Evolutionary conservation across 1,140 invertebrate genomes (phyloP), one percentile per base, ranked within the genome.

Genomic region (Rhynchophorus ferrugineus): DNA sequence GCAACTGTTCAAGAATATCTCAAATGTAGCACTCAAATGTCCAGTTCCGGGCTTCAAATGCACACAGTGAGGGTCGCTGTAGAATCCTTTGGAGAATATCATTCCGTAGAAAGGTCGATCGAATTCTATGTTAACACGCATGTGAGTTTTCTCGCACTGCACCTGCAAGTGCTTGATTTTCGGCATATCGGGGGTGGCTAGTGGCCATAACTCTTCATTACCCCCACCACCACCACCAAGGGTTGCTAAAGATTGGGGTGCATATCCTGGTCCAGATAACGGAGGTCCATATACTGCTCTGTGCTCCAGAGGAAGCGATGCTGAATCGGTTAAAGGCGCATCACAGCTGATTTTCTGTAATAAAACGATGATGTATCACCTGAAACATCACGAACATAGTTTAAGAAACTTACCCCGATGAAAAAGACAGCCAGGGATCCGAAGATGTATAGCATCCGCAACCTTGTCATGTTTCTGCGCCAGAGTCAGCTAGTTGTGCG

Each of bases 91-190:
- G 44, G 88, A 92, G 75, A 95, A 95, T 57, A 95, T 92, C 82
- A 95, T 92, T 3, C 92, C 92, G 69, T 94, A 93, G 73, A 95
- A 95, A 0, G 92, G 91, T 20, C 91, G 76, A 67, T 95, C 91
- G 72, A 95, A 95, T 68, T 93, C 89, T 60, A 95, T 91, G 70
- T 91, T 91, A 5, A 95, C 91, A 19, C 89, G 76, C 91, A 95
- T 95, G 65, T 91, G 85, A 34, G 91, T 94, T 71, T 95, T 95
- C 69, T 95, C 91, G 70, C 92, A 95, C 67, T 94, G 90, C 35
- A 95, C 92, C 72, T 95, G 91, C 20, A 95, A 70, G 62, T 89
- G 84, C 66, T 91, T 91, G 58, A 94, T 93, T 68, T 91, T 87
- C 1, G 91, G 90, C 66, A 90, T 90, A 63, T 93, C 89, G 1